Evolutionary conservation across 2,888 invertebrate genomes (phyloP), one percentile per base, ranked within the genome.

Genomic region (Siphonodentalium dalli): DNA sequence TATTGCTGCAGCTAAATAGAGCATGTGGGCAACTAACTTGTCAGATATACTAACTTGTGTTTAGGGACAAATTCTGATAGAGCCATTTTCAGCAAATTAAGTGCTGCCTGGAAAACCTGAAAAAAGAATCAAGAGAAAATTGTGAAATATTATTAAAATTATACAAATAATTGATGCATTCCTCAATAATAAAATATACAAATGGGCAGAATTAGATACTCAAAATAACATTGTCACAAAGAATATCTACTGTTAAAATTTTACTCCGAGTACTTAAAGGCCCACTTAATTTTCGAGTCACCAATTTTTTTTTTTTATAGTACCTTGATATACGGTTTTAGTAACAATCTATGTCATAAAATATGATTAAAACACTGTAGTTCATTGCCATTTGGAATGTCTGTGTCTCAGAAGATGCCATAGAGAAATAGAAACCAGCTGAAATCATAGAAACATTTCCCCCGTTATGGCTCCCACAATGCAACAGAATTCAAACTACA

Each of bases 71-170:
- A 79, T 42, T 78, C 75, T 38, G 71, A 74, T 24, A 79, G 64
- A 15, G 78, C 65, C 71, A 74, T 73, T 41, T 66, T 66, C 33
- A 75, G 61, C 37, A 78, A 56, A 52, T 67, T 70, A 28, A 78
- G 56, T 24, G 74, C 72, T 28, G 78, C 71, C 57, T 75, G 75
- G 64, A 77, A 78, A 27, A 78, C 77, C 78, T 78, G 54, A 5
- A 66, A 66, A 27, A 40, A 35, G 37, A 46, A 46, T 27, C 21
- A 41, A 38, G 21, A 20, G n/a, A n/a, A n/a, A n/a, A n/a, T n/a
- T n/a, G n/a, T n/a, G n/a, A n/a, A n/a, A n/a, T n/a, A n/a, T n/a
- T n/a, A n/a, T n/a, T n/a, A n/a, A n/a, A n/a, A n/a, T n/a, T n/a
- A n/a, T n/a, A 24, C 8, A 26, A 53, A 34, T 5, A 28, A 28